Evolutionary conservation across 2,113 vertebrate genomes (phyloP).

Genomic region (Pomatostomus ruficeps): DNA sequence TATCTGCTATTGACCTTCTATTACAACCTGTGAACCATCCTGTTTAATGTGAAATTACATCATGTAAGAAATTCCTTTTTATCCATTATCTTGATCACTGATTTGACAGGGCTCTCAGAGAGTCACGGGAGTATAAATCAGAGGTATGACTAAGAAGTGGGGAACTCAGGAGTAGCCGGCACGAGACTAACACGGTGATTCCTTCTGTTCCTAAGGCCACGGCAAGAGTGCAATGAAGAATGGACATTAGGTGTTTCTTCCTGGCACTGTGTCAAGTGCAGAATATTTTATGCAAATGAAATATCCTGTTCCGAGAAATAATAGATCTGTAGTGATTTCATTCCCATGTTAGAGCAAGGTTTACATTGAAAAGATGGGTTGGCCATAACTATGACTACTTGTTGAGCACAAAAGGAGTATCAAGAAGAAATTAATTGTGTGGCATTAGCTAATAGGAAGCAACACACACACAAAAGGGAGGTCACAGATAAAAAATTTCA

Average conservation of each 20-base stretch:
- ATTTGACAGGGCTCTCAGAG: slow-evolving; percentile 19
- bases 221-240: slow-evolving; percentile 53
- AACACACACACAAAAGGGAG: slow-evolving; percentile 17
- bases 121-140: slow-evolving; percentile 46
- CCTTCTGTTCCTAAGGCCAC: slow-evolving; percentile 45
- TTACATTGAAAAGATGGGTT: slow-evolving; percentile 70
- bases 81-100: slow-evolving; percentile 59
- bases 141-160: neutral
- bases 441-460: slow-evolving; percentile 74
- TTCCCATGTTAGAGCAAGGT: slow-evolving; percentile 62
- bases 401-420: slow-evolving; percentile 49
- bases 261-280: slow-evolving; percentile 73
- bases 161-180: slow-evolving; percentile 11
- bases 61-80: slow-evolving; percentile 59
- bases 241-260: slow-evolving; percentile 63
- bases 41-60: slow-evolving; percentile 64
- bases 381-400: slow-evolving; percentile 56
- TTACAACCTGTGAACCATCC: slow-evolving; percentile 50
- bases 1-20: slow-evolving; percentile 54
- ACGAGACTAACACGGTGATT: neutral
- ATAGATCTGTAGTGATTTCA: slow-evolving; percentile 75
- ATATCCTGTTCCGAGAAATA: slow-evolving; percentile 79
- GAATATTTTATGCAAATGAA: slow-evolving; percentile 81
- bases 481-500: slow-evolving; percentile 52
- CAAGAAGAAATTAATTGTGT: slow-evolving; percentile 69